Conservation (phyloP, 2,113 vertebrate genomes). For the Apeltes quadracus region DNA sequence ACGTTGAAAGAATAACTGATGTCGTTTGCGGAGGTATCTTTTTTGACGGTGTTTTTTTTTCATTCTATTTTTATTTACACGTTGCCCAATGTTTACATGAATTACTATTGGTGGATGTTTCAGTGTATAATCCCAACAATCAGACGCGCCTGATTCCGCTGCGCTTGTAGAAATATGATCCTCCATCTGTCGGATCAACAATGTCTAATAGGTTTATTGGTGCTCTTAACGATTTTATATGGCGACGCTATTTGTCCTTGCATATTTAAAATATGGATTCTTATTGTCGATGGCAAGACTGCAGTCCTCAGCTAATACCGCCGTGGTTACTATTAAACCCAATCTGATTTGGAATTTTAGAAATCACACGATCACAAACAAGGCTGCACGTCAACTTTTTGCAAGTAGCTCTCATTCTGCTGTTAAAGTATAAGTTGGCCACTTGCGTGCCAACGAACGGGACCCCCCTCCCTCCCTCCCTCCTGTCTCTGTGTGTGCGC, state of each 20-base stretch:
- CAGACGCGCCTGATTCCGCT: conserved; percentile 15
- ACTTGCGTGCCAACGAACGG: conserved; percentile 7
- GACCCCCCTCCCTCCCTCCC: conserved; percentile 12
- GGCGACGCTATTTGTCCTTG: background rate
- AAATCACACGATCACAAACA: background rate
- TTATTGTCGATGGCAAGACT: no score
- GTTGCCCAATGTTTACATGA: background rate
- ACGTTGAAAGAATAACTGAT: background rate
- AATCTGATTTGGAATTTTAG: background rate
- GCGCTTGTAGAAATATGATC: conserved; percentile 7
- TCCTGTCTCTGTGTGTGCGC: background rate
- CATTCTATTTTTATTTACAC: background rate
- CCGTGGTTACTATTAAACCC: background rate
- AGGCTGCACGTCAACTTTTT: conserved; percentile 29
- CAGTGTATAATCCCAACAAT: conserved; percentile 3
- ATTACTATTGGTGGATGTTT: conserved; percentile 20
- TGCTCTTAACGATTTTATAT: conserved; percentile 8
- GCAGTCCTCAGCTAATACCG: background rate
- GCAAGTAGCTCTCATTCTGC: conserved; percentile 6
- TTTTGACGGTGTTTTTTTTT: background rate
- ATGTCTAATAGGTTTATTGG: conserved; percentile 2
- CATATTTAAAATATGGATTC: background rate
- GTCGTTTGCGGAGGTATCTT: background rate
- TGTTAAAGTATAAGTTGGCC: conserved; percentile 13
- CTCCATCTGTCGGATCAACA: conserved; percentile 5